Evolutionary conservation across 2,113 vertebrate species (phyloP).

Genomic region (Clarias gariepinus): DNA sequence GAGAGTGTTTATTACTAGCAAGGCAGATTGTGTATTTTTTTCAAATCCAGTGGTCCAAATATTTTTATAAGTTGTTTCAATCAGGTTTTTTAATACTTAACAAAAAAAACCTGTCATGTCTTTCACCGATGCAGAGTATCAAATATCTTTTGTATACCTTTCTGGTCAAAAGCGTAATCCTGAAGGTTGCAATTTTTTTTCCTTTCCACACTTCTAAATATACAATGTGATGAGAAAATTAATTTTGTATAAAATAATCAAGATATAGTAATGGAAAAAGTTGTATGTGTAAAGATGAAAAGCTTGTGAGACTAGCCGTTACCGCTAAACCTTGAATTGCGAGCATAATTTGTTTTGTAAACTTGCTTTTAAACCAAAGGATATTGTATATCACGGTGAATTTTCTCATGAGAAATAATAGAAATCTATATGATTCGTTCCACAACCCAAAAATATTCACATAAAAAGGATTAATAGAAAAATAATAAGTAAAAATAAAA

Average conservation of each 20-base stretch:
- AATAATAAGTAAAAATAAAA: too few species aligned
- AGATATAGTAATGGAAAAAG: not conserved
- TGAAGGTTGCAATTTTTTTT: not conserved
- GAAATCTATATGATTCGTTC: too few species aligned
- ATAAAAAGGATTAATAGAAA: too few species aligned
- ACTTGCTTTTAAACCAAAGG: too few species aligned
- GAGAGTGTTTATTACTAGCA: constrained; percentile 30
- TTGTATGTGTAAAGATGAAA: too few species aligned
- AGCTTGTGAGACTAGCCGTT: not conserved
- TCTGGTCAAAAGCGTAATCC: not conserved
- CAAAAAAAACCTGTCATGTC: not conserved
- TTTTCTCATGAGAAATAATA: too few species aligned
- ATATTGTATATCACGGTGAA: too few species aligned
- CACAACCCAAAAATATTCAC: too few species aligned
- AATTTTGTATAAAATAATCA: not conserved
- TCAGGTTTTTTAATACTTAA: not conserved
- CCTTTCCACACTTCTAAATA: not conserved
- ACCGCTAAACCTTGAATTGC: too few species aligned
- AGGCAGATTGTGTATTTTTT: not conserved
- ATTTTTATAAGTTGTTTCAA: not conserved
- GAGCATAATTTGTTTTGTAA: too few species aligned
- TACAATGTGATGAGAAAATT: not conserved
- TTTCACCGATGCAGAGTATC: not conserved
- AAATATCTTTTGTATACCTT: not conserved
- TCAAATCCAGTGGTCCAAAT: not conserved